Percentiles rank a stretch among this genome's conserved stretches.
These are phyloP conservation scores for Cryptocephalus moraei DNA, from an alignment of 2,888 invertebrate genomes.

Conservation along the genomic window DNA sequence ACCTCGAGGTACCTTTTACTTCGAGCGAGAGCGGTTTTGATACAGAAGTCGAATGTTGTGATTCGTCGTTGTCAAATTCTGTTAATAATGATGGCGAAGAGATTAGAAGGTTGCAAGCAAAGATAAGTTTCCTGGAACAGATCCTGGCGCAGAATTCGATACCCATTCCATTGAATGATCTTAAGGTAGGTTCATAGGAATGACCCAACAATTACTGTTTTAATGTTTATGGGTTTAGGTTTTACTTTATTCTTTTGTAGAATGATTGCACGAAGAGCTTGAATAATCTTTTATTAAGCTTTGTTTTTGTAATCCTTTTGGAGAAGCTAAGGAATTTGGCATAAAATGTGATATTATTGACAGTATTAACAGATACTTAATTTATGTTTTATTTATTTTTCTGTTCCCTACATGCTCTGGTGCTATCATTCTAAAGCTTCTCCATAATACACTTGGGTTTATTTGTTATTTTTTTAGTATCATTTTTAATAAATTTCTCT, in stretches of 20 bases:
- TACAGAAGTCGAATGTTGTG: constrained; percentile 34
- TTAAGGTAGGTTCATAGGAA: constrained; percentile 22
- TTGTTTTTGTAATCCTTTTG: constrained; percentile 14
- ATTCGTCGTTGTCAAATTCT: constrained; percentile 27
- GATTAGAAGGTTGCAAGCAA: constrained; percentile 28
- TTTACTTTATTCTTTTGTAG: constrained; percentile 19
- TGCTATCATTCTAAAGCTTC: constrained; percentile 37
- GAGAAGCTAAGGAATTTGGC: constrained; percentile 32
- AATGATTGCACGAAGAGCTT: constrained; percentile 32
- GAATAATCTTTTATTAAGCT: constrained; percentile 7
- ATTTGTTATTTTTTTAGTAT: constrained; percentile 15
- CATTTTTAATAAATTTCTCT: constrained; percentile 18
- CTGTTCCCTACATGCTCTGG: constrained; percentile 18
- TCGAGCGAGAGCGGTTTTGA: constrained; percentile 36
- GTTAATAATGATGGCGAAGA: constrained; percentile 17
- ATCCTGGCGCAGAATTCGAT: constrained; percentile 18
- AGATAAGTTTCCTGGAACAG: constrained; percentile 35
- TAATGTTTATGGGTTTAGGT: constrained; percentile 6
- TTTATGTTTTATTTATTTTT: constrained; percentile 13
- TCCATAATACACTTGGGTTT: constrained; percentile 26
- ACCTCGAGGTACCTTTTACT: constrained; percentile 32
- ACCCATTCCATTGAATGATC: constrained; percentile 21
- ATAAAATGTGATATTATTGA: constrained; percentile 8
- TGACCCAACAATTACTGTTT: not conserved
- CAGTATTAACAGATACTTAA: constrained; percentile 16